Percentiles rank a stretch among this genome's conserved stretches.
Conservation (phyloP, 2,888 invertebrate genomes). For the Microctonus hyperodae region DNA sequence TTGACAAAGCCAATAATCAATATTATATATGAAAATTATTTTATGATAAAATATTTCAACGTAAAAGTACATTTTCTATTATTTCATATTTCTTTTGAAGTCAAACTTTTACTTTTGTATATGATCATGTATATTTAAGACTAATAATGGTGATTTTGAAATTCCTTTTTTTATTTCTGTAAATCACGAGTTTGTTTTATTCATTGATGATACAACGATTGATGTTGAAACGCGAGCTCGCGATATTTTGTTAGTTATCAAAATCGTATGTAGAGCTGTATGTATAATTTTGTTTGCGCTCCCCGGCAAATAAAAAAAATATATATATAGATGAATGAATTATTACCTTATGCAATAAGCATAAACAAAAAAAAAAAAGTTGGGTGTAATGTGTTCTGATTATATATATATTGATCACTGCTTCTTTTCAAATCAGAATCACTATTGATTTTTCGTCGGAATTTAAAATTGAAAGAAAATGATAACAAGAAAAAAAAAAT, state of each 20-base stretch:
- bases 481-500: not conserved
- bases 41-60: not conserved
- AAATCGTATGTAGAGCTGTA: conserved; percentile 46
- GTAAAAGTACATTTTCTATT: not conserved
- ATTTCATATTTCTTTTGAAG: conserved; percentile 10
- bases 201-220: conserved; percentile 18
- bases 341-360: conserved; percentile 47
- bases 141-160: not conserved
- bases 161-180: conserved; percentile 1
- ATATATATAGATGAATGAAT: conserved; percentile 51
- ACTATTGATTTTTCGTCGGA: not conserved
- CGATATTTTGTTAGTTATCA: conserved; percentile 50
- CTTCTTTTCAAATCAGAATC: conserved; percentile 8
- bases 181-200: not conserved
- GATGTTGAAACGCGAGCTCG: conserved; percentile 40
- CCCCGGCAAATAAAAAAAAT: conserved; percentile 41
- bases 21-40: conserved; percentile 10
- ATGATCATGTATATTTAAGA: not conserved
- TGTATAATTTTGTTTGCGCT: conserved; percentile 48
- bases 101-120: conserved; percentile 9
- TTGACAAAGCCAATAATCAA: not conserved
- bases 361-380: conserved; percentile 48
- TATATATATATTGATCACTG: conserved; percentile 7
- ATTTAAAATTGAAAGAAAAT: not conserved
- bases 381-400: conserved; percentile 23